Evolutionary conservation across 2,888 invertebrate species (phyloP).

Genomic region (Ochlodes sylvanus): DNA sequence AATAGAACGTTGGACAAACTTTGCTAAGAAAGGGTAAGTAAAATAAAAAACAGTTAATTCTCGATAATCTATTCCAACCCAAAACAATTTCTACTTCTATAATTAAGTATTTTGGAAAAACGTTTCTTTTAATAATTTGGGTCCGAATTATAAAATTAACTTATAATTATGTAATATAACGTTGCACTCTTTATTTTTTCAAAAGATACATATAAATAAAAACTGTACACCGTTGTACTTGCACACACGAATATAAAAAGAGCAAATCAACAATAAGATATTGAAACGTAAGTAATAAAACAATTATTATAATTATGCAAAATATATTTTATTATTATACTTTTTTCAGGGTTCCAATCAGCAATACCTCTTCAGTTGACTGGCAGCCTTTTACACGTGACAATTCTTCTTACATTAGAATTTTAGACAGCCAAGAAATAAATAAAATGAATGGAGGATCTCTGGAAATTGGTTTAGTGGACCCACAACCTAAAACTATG

Average conservation of each 20-base stretch:
- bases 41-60: not conserved
- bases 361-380: constrained; percentile 53
- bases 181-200: too few species aligned
- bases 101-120: too few species aligned
- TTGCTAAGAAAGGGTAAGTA: constrained; percentile 70
- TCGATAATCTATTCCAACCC: not conserved
- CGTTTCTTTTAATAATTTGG: too few species aligned
- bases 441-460: constrained; percentile 43
- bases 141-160: too few species aligned
- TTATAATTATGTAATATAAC: too few species aligned
- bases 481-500: constrained; percentile 59
- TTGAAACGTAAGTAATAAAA: too few species aligned
- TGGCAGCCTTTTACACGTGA: constrained; percentile 63
- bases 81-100: not conserved
- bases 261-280: too few species aligned
- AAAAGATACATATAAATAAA: too few species aligned
- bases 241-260: too few species aligned
- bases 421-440: constrained; percentile 58
- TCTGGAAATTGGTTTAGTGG: constrained; percentile 54
- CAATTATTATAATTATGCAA: too few species aligned
- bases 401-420: constrained; percentile 53
- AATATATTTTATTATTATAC: constrained; percentile 18
- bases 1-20: constrained; percentile 74
- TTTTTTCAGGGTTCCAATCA: constrained; percentile 63
- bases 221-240: too few species aligned